Base-by-base conservation (phyloP, 2,797 vertebrate species). In the Rhinophrynus dorsalis region DNA sequence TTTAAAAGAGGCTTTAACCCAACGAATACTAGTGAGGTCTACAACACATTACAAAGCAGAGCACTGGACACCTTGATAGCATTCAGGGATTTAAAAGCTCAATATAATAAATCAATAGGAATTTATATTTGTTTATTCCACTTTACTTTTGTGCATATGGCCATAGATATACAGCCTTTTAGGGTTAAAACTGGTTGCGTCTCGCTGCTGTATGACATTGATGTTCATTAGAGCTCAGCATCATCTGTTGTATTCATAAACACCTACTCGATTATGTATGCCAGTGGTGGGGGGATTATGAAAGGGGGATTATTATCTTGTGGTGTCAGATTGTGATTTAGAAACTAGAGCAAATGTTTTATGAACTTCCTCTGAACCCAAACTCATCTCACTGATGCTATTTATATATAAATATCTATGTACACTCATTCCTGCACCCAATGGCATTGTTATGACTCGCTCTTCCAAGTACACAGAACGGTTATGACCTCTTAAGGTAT, bases 301-400 rank as follows among this genome's bases (percentile, higher is more conserved):
- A 15, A 30, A 42, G 29, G 15, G 3, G 18, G 26, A 52, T 40
- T 15, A n/a, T 26, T 30, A 30, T 4, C 4, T 4, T 30, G 33
- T 7, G 10, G 8, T 38, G 54, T 6, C 17, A 15, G 5, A 67
- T 56, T 12, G 13, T 40, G 24, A 9, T 44, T 17, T 48, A 13
- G 23, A 45, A 27, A 70, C n/a, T 13, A 20, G 50, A 45, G 45
- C 26, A 61, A 48, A 38, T 48, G 30, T 38, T 21, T 29, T 11
- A 7, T 63, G 59, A 56, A 48, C 58, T 45, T 63, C 47, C 38
- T 32, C 17, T 62, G 57, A 55, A 54, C 57, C 18, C 20, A n/a
- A 11, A 60, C 15, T 9, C 33, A 2, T 38, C 37, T 12, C 13
- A 1, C 37, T 45, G 4, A n/a, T n/a, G n/a, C n/a, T n/a, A n/a